These are phyloP conservation scores for Tipula helvola DNA, from an alignment of 2,888 invertebrate species.

Conservation along the genomic window DNA sequence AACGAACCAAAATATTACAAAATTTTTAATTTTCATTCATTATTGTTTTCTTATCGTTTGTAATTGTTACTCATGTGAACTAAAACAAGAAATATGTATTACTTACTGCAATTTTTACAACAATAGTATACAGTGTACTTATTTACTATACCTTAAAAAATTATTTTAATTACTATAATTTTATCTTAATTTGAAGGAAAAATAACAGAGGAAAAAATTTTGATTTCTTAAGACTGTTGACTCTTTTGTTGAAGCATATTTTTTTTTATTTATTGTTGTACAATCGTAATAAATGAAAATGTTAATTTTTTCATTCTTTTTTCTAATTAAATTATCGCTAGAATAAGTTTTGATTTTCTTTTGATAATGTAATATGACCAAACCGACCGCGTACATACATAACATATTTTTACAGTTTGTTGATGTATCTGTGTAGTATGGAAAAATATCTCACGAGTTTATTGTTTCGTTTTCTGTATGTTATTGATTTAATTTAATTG, in stretches of 20 bases:
- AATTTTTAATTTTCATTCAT: neutral
- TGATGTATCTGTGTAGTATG: neutral
- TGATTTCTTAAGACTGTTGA: neutral
- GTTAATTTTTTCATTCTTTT: neutral
- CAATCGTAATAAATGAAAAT: neutral
- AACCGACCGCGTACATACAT: neutral
- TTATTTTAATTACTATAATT: slow-evolving; percentile 4
- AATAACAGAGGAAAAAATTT: neutral
- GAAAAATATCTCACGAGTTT: neutral
- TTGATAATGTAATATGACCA: neutral
- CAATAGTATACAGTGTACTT: neutral
- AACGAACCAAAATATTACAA: neutral
- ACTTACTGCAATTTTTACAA: neutral
- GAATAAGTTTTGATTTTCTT: neutral
- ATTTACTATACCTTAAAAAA: neutral
- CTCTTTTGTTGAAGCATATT: neutral
- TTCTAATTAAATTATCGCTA: neutral
- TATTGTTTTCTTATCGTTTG: neutral
- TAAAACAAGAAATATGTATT: neutral
- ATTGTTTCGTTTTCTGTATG: neutral
- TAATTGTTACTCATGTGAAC: neutral
- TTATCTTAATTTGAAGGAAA: neutral
- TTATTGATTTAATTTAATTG: neutral
- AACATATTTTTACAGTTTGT: neutral
- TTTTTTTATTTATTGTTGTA: neutral